These are phyloP conservation scores for Tanypteryx hageni DNA, from an alignment of 2,888 invertebrate genomes.

Conservation along the genomic window DNA sequence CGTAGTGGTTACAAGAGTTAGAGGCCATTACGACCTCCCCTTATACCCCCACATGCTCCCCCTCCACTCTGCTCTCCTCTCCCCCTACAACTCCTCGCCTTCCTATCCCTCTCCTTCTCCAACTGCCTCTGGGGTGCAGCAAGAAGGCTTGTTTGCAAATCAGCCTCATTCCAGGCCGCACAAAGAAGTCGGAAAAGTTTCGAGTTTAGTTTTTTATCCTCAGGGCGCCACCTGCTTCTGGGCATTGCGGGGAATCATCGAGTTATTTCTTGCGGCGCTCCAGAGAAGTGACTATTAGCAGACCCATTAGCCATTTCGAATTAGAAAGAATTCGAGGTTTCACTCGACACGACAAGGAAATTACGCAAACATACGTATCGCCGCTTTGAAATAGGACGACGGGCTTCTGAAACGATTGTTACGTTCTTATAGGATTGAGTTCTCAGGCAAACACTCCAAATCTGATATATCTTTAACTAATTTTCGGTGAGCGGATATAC, in stretches of 20 bases:
- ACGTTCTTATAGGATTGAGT: too few species aligned
- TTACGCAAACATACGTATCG: background rate
- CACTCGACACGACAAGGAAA: background rate
- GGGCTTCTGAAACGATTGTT: background rate
- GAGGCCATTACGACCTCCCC: too few species aligned
- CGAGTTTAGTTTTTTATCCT: background rate
- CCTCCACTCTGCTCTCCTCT: too few species aligned
- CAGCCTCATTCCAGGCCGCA: slow-evolving; percentile 1
- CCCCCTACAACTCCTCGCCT: too few species aligned
- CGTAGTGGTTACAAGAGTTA: background rate
- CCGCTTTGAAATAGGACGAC: background rate
- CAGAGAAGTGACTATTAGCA: background rate
- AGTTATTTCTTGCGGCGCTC: background rate
- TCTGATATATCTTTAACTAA: too few species aligned
- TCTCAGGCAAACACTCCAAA: too few species aligned
- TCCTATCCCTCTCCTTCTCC: too few species aligned
- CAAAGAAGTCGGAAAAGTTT: background rate
- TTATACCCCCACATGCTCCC: too few species aligned
- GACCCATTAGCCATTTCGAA: background rate
- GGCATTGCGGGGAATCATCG: background rate
- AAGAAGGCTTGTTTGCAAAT: slow-evolving; percentile 17
- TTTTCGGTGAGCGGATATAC: too few species aligned
- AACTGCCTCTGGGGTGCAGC: background rate
- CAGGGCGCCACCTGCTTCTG: background rate
- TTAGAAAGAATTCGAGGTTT: background rate